Evolutionary conservation across 1,140 invertebrate genomes (phyloP).

Genomic region (fruit fly (Drosophila melanogaster)): Release_6_plus_ISO1_MT NT_033777.3:25871001-25871500

Average conservation of each 20-base stretch:
- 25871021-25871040: constrained; percentile 48
- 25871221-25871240: neutral
- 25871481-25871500: constrained; percentile 26
- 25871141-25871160: neutral
- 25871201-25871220: constrained; percentile 5
- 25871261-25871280: constrained; percentile 3
- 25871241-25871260: neutral
- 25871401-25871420: neutral
- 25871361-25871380: neutral
- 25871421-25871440: constrained; percentile 19
- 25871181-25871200: neutral
- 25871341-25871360: neutral
- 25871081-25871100: constrained; percentile 5
- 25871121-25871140: neutral
- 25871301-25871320: constrained; percentile 4
- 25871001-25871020: constrained; percentile 57
- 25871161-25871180: neutral
- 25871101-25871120: neutral
- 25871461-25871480: constrained; percentile 24
- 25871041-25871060: constrained; percentile 22
- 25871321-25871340: neutral
- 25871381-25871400: neutral
- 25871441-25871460: constrained; percentile 34
- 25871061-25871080: constrained; percentile 3
- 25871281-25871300: constrained; percentile 13